These are phyloP conservation scores for Lamellibrachia satsuma DNA, from an alignment of 2,888 invertebrate genomes.

Conservation along the genomic window DNA sequence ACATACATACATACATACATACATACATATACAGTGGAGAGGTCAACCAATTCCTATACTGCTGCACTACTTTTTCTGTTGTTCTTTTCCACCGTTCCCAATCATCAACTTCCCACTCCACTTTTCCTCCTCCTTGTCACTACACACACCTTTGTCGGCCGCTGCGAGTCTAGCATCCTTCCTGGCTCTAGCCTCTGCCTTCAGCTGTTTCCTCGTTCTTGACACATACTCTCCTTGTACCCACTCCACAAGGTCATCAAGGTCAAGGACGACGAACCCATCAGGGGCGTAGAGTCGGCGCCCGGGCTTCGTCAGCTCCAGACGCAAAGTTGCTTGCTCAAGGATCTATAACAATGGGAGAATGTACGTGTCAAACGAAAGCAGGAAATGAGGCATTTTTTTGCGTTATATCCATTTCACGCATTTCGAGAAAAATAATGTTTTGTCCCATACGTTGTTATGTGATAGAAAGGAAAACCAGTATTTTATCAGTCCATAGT, in stretches of 20 bases:
- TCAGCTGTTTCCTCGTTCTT: constrained; percentile 30
- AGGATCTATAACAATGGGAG: constrained; percentile 50
- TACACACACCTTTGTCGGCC: neutral
- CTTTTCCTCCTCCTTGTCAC: neutral
- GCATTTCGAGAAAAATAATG: no score
- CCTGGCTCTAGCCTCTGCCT: constrained; percentile 31
- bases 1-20: no score
- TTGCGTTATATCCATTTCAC: no score
- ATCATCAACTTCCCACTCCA: neutral
- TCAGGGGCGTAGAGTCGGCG: constrained; percentile 60
- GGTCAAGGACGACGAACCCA: constrained; percentile 57
- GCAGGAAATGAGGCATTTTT: no score
- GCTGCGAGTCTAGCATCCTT: constrained; percentile 17
- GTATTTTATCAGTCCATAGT: no score
- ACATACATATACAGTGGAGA: no score
- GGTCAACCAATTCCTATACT: no score
- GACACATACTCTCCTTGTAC: constrained; percentile 41
- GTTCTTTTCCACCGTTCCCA: neutral
- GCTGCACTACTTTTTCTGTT: neutral
- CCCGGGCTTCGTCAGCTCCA: constrained; percentile 57
- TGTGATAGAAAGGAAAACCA: no score
- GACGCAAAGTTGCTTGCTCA: constrained; percentile 57
- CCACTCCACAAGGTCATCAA: constrained; percentile 61
- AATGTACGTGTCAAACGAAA: no score
- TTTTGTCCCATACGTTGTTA: no score